Evolutionary conservation across 1,140 invertebrate species (phyloP).

Genomic region (Sinella curviseta): DNA sequence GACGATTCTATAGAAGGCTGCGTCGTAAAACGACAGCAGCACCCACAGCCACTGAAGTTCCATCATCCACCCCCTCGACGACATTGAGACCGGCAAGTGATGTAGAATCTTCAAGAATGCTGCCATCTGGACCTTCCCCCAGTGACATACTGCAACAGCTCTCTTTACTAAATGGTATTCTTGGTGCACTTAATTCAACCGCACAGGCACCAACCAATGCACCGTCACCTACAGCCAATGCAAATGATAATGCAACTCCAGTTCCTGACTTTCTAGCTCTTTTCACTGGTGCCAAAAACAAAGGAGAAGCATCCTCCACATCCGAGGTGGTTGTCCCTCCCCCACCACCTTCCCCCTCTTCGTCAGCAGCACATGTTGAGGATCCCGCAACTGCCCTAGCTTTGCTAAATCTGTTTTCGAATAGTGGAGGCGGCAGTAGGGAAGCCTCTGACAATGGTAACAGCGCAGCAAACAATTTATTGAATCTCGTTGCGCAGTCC

Average conservation of each 20-base stretch:
- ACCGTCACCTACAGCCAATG: not conserved
- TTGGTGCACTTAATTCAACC: not conserved
- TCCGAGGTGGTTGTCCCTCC: not conserved
- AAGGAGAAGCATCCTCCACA: not conserved
- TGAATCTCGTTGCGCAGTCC: not conserved
- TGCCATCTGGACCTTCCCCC: not conserved
- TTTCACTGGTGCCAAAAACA: constrained; percentile 2
- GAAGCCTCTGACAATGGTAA: not conserved
- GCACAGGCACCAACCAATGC: not conserved
- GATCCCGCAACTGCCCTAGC: not conserved
- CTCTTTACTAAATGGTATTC: constrained; percentile 11
- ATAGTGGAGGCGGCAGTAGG: not conserved
- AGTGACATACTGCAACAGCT: not conserved
- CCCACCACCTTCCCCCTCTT: not conserved
- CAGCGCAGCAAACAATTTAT: not conserved
- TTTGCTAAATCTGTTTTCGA: not conserved
- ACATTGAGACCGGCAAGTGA: not conserved
- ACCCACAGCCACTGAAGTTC: not conserved
- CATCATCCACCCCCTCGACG: not conserved
- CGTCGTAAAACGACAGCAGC: not conserved
- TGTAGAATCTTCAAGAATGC: not conserved
- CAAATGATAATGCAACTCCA: not conserved
- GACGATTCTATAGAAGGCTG: constrained; percentile 6
- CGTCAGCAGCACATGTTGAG: not conserved
- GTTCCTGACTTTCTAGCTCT: not conserved